A percentile compares a stretch with the other conserved stretches of the same genome.
Evolutionary conservation across 1,140 invertebrate genomes (phyloP).

Genomic region (Pseudomyrmex dendroicus): DNA sequence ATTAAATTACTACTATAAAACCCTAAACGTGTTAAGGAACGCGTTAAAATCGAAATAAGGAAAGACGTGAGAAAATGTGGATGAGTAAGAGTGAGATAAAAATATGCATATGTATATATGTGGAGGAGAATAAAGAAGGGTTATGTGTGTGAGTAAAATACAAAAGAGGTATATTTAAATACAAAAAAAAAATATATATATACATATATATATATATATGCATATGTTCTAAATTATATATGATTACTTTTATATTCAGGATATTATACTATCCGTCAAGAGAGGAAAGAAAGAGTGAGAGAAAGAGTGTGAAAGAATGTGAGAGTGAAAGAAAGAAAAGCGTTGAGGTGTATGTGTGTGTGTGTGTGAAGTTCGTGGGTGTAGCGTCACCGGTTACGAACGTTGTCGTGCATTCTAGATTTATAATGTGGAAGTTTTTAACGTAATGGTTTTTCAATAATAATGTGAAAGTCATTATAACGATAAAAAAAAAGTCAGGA

Average conservation of each 20-base stretch:
- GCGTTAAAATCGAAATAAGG: conserved; percentile 49
- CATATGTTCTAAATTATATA: conserved; percentile 67
- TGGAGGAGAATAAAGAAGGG: conserved; percentile 4
- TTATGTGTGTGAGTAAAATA: conserved; percentile 41
- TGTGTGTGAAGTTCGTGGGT: conserved; percentile 30
- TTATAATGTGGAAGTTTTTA: conserved; percentile 48
- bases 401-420: conserved; percentile 56
- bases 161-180: conserved; percentile 63
- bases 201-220: conserved; percentile 60
- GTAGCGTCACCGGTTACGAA: conserved; percentile 40
- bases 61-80: conserved; percentile 39
- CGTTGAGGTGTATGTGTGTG: too few species aligned
- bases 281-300: too few species aligned
- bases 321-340: too few species aligned
- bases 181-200: conserved; percentile 61
- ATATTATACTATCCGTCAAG: neutral
- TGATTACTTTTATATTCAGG: conserved; percentile 62
- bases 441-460: conserved; percentile 52
- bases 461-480: conserved; percentile 27
- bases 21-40: conserved; percentile 5
- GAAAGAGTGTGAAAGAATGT: too few species aligned
- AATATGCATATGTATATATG: conserved; percentile 3
- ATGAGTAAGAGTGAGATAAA: conserved; percentile 43
- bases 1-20: conserved; percentile 38
- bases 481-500: conserved; percentile 28